phyloP scores from a whole-genome alignment of 2,888 invertebrate genomes.

The Dorcus hopei region DNA sequence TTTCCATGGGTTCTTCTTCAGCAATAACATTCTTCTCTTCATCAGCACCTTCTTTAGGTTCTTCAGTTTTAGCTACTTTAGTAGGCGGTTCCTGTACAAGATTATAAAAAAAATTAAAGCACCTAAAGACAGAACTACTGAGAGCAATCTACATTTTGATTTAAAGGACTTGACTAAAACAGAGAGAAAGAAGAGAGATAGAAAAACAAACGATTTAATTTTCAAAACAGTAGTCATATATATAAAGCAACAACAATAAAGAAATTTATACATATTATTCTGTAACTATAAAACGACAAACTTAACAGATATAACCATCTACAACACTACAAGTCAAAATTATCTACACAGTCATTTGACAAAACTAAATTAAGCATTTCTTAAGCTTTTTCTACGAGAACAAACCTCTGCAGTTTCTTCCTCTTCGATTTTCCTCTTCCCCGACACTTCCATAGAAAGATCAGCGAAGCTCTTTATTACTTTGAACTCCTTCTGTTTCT shows the following conservation, averaged over 20 bases:
- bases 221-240: background rate
- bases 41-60: constrained; percentile 20
- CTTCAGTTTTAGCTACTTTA: constrained; percentile 55
- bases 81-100: constrained; percentile 48
- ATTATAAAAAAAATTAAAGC: constrained; percentile 3
- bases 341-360: background rate
- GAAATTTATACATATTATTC: background rate
- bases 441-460: constrained; percentile 42
- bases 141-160: background rate
- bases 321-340: constrained; percentile 5
- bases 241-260: constrained; percentile 10
- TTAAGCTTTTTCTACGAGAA: constrained; percentile 21
- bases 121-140: background rate
- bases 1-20: constrained; percentile 27
- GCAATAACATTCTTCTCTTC: constrained; percentile 19
- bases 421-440: constrained; percentile 43
- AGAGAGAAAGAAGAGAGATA: constrained; percentile 16
- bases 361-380: constrained; percentile 7
- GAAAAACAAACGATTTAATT: constrained; percentile 1
- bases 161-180: constrained; percentile 1
- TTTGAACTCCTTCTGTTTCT: constrained; percentile 55
- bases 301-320: background rate
- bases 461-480: constrained; percentile 63
- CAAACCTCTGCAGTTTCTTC: constrained; percentile 42
- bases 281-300: no score